These are phyloP conservation scores for Notolabrus celidotus DNA, from an alignment of 2,797 vertebrate genomes.

Conservation along the genomic window DNA sequence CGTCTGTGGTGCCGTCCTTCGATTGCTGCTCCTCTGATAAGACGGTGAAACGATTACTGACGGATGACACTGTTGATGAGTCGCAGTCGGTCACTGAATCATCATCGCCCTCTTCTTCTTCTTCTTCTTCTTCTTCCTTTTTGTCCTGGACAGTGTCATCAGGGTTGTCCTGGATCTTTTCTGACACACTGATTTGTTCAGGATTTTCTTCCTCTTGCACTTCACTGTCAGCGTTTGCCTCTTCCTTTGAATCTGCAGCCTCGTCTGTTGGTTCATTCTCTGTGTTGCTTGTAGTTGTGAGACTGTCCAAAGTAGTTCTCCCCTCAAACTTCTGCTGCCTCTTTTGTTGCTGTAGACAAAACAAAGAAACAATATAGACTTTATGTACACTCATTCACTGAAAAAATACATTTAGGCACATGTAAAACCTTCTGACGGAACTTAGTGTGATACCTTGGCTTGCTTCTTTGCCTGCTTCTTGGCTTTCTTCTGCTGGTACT, in stretches of 20 bases:
- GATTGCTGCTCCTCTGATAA: conserved; percentile 71
- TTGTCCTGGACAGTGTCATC: conserved; percentile 37
- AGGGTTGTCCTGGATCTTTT: conserved; percentile 53
- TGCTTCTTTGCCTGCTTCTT: conserved; percentile 98
- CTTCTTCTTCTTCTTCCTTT: conserved; percentile 62
- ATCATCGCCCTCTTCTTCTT: conserved; percentile 68
- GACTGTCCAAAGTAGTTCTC: conserved; percentile 79
- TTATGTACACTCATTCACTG: background rate
- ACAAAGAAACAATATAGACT: background rate
- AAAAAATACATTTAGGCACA: conserved; percentile 1
- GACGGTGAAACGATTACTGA: conserved; percentile 67
- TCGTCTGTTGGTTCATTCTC: conserved; percentile 43
- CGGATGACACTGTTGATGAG: conserved; percentile 30
- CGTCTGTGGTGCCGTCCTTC: conserved; percentile 31
- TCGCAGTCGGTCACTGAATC: conserved; percentile 55
- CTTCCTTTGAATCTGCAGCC: conserved; percentile 51
- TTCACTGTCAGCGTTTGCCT: conserved; percentile 39
- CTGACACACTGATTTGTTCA: conserved; percentile 40
- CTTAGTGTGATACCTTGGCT: conserved; percentile 87
- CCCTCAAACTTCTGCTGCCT: conserved; percentile 90
- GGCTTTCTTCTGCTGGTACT: conserved; percentile 96
- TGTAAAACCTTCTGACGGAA: background rate
- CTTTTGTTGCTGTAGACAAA: conserved; percentile 88
- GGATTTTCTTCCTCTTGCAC: conserved; percentile 67
- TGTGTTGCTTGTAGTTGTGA: conserved; percentile 64